Evolutionary conservation across 2,797 vertebrate genomes (phyloP).

Genomic region (Sebastolobus altivelis): DNA sequence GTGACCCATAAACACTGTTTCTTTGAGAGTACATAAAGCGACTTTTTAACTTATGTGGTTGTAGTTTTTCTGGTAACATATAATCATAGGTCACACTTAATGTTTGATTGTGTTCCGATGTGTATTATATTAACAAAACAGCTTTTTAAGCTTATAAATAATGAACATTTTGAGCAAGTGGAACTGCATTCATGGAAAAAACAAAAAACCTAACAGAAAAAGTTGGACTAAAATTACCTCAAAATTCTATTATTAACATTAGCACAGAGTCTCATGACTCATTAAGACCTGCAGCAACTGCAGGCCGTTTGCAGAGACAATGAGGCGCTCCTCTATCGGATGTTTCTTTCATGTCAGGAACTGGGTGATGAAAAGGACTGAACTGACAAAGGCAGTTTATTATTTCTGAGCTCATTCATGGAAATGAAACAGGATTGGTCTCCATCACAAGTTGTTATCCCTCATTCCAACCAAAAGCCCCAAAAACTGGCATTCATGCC

Average conservation of each 20-base stretch:
- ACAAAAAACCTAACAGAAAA: background rate
- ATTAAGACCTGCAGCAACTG: conserved; percentile 26
- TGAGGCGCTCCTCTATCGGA: conserved; percentile 14
- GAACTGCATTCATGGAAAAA: background rate
- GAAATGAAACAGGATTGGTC: conserved; percentile 15
- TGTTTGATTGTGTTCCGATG: background rate
- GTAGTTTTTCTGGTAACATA: background rate
- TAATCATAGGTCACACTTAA: background rate
- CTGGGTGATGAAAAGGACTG: conserved; percentile 34
- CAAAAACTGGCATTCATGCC: background rate
- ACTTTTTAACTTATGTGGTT: background rate
- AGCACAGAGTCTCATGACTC: conserved; percentile 21
- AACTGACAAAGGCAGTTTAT: conserved; percentile 36
- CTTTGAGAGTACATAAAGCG: background rate
- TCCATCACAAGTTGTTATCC: conserved; percentile 20
- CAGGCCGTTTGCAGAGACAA: conserved; percentile 23
- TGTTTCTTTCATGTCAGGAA: conserved; percentile 42
- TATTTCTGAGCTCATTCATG: conserved; percentile 37
- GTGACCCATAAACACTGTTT: background rate
- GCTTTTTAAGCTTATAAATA: conserved; percentile 1
- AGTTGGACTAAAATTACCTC: background rate
- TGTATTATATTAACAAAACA: background rate
- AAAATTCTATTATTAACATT: background rate
- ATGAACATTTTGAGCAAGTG: background rate
- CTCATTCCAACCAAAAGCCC: conserved; percentile 24